Conservation (phyloP, 2,113 vertebrate genomes). For the Morone chrysops region DNA sequence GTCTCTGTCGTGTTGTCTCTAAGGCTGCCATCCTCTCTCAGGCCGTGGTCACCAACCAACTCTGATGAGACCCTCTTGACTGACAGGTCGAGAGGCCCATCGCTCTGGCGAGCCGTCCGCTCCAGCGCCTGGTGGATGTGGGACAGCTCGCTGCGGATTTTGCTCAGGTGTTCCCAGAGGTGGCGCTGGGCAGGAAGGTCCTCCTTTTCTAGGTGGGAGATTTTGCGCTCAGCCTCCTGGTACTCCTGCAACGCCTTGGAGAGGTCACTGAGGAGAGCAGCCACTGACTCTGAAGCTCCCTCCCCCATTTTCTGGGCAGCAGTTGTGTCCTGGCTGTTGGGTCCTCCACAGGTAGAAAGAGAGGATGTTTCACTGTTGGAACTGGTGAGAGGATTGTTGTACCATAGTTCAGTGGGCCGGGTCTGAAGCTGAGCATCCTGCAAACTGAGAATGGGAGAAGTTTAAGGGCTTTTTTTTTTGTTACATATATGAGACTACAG, state of each 20-base stretch:
- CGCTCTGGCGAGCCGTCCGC: constrained; percentile 82
- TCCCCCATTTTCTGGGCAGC: constrained; percentile 56
- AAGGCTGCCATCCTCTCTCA: constrained; percentile 46
- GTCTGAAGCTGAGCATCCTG: constrained; percentile 67
- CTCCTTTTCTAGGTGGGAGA: constrained; percentile 87
- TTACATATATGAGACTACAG: neutral
- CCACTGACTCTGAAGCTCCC: constrained; percentile 80
- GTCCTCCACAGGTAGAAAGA: constrained; percentile 30
- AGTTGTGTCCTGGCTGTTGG: constrained; percentile 46
- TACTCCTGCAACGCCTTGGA: constrained; percentile 92
- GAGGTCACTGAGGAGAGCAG: constrained; percentile 88
- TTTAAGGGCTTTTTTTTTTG: neutral
- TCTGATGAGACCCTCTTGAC: constrained; percentile 84
- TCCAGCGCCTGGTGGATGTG: constrained; percentile 93
- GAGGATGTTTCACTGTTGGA: constrained; percentile 58
- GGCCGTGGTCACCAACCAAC: neutral
- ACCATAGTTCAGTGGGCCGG: constrained; percentile 76
- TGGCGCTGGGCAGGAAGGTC: constrained; percentile 87
- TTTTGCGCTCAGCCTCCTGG: constrained; percentile 89
- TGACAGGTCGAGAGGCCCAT: constrained; percentile 93
- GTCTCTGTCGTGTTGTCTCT: constrained; percentile 70
- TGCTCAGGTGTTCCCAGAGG: constrained; percentile 92
- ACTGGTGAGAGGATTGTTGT: constrained; percentile 65
- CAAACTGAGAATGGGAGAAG: constrained; percentile 54
- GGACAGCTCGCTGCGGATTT: constrained; percentile 92